These are phyloP conservation scores for Schizothorax lantsangensis DNA, from an alignment of 2,797 vertebrate species.

Conservation along the genomic window DNA sequence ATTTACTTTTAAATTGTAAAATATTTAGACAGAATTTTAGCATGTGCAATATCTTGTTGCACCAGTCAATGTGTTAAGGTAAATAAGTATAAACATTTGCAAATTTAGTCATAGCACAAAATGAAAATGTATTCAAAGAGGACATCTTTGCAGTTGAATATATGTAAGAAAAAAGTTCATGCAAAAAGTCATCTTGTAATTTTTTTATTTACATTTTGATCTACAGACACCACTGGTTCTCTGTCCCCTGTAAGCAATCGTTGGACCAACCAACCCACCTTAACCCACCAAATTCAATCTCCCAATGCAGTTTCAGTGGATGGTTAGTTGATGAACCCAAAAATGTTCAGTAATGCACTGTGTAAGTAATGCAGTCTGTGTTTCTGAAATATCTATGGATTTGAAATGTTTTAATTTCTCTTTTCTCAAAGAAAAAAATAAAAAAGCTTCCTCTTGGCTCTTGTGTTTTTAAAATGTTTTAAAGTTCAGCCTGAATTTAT, in stretches of 20 bases:
- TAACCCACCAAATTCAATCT: conserved; percentile 41
- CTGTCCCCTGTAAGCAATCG: not conserved
- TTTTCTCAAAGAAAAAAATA: not conserved
- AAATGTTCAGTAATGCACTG: conserved; percentile 29
- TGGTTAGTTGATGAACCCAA: conserved; percentile 46
- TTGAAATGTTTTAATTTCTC: not conserved
- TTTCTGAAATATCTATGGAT: not conserved
- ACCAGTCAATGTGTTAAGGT: not conserved
- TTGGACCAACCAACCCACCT: conserved; percentile 10
- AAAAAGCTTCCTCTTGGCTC: conserved; percentile 5
- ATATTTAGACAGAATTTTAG: not conserved
- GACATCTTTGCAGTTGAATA: not conserved
- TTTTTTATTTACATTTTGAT: not conserved
- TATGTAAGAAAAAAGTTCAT: not conserved
- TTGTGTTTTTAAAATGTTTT: not conserved
- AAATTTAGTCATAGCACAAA: not conserved
- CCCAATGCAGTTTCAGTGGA: conserved; percentile 38
- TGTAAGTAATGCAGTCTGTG: not conserved
- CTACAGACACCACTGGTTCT: conserved; percentile 39
- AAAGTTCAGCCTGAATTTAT: not conserved
- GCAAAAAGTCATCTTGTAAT: not conserved
- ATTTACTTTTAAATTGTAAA: not conserved
- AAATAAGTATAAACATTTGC: not conserved
- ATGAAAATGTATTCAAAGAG: not conserved
- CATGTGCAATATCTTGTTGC: not conserved